Conservation (phyloP, 2,113 vertebrate species). For the Lonchura striata region DNA sequence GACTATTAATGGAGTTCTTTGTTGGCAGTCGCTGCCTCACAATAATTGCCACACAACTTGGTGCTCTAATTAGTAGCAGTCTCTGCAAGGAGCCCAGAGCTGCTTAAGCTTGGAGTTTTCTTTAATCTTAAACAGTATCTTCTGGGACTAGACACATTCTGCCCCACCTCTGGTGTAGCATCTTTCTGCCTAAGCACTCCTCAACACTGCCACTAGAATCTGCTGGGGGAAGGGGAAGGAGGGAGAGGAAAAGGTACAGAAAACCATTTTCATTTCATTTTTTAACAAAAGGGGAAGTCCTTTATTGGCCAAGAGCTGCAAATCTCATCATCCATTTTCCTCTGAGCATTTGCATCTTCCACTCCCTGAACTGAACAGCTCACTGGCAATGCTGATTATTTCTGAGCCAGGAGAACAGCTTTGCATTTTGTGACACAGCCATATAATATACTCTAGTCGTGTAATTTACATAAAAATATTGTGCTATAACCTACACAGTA, state of each 20-base stretch:
- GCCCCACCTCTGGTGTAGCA: background rate
- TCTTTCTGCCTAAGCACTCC: background rate
- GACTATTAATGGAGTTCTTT: background rate
- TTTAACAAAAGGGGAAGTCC: background rate
- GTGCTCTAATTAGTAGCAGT: background rate
- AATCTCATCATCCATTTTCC: background rate
- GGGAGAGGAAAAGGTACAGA: background rate
- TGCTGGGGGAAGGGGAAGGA: background rate
- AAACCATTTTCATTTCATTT: background rate
- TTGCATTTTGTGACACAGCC: background rate
- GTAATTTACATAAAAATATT: constrained; percentile 11
- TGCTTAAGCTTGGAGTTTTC: background rate
- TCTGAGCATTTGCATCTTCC: background rate
- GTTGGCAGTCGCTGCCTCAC: background rate
- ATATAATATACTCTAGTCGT: background rate
- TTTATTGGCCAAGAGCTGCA: background rate
- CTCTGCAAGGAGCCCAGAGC: background rate
- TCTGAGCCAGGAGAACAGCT: constrained; percentile 23
- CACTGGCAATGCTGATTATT: background rate
- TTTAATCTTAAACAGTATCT: background rate
- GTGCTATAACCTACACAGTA: background rate
- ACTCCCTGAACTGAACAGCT: background rate
- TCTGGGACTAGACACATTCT: background rate
- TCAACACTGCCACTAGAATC: background rate
- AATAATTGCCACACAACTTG: background rate